Percentiles rank a stretch among this genome's conserved stretches.
These are phyloP conservation scores for Aporrectodea caliginosa DNA, from an alignment of 1,140 invertebrate species.

Conservation along the genomic window DNA sequence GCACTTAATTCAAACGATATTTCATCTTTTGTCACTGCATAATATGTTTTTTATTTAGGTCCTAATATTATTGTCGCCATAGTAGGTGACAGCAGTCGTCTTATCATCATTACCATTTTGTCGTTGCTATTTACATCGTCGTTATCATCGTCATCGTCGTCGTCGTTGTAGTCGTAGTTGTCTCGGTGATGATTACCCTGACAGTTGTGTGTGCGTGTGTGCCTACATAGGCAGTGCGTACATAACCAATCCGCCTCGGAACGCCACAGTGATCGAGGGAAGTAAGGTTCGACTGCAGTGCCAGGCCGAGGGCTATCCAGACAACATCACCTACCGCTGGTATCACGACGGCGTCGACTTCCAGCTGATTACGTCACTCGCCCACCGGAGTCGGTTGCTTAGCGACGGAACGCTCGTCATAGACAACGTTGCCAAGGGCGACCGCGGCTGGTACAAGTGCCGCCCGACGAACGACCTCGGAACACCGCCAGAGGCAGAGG, in stretches of 20 bases:
- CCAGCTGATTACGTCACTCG: background rate
- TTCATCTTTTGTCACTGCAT: no score
- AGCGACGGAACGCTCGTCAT: conserved; percentile 14
- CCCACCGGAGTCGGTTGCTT: background rate
- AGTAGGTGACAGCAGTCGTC: no score
- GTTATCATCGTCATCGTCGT: no score
- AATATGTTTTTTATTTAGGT: no score
- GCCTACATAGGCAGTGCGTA: conserved; percentile 70
- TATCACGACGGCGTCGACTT: background rate
- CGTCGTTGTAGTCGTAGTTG: no score
- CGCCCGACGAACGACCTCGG: conserved; percentile 4
- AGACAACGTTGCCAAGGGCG: conserved; percentile 10
- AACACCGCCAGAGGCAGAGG: background rate
- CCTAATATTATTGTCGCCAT: no score
- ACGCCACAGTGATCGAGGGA: conserved; percentile 90
- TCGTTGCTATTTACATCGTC: no score
- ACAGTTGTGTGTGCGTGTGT: background rate
- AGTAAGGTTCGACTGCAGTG: conserved; percentile 90
- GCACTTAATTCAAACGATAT: no score
- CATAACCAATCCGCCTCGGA: conserved; percentile 81
- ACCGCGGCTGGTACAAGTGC: conserved; percentile 17
- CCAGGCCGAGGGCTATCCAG: conserved; percentile 88
- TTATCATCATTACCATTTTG: no score
- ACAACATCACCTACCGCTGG: conserved; percentile 80
- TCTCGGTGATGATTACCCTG: no score